Percentiles rank a stretch among this genome's conserved stretches.
Conservation (phyloP, 2,888 invertebrate species). For the Rosalia funebris region DNA sequence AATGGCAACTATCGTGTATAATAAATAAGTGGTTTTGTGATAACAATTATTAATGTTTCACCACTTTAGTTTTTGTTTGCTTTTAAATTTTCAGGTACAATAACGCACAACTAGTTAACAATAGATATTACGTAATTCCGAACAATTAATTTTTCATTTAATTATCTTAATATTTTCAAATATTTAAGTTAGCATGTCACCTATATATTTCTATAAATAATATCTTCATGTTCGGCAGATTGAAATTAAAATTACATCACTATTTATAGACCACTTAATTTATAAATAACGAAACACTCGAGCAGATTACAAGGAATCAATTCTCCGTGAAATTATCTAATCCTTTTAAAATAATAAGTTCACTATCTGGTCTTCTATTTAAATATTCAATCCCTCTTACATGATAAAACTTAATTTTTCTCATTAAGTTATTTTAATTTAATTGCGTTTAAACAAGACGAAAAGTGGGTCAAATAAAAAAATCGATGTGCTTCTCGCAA, state of each 20-base stretch:
- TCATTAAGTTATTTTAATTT: conserved; percentile 2
- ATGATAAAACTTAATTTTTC: conserved; percentile 12
- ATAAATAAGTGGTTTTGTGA: too few species aligned
- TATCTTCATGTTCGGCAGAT: conserved; percentile 36
- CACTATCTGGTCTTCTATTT: conserved; percentile 22
- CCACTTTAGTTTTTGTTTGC: too few species aligned
- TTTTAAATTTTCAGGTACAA: too few species aligned
- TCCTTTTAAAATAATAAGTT: conserved; percentile 24
- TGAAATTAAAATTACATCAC: conserved; percentile 39
- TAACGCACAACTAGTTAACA: too few species aligned
- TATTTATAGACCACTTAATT: conserved; percentile 36
- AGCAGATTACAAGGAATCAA: conserved; percentile 22
- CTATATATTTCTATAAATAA: conserved; percentile 32
- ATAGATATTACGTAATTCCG: not conserved
- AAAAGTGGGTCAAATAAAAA: conserved; percentile 21
- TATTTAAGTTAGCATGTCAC: conserved; percentile 39
- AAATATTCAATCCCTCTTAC: conserved; percentile 8
- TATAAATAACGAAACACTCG: conserved; percentile 40
- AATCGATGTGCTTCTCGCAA: conserved; percentile 12
- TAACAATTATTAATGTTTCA: too few species aligned
- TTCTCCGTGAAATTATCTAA: conserved; percentile 14
- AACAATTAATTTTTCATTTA: not conserved
- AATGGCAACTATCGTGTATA: too few species aligned
- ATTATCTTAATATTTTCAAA: too few species aligned
- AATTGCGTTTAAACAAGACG: conserved; percentile 25